Percentiles rank a stretch among this genome's conserved stretches.
These are phyloP conservation scores for Petrolisthes cinctipes DNA, from an alignment of 2,888 invertebrate species.

Conservation along the genomic window DNA sequence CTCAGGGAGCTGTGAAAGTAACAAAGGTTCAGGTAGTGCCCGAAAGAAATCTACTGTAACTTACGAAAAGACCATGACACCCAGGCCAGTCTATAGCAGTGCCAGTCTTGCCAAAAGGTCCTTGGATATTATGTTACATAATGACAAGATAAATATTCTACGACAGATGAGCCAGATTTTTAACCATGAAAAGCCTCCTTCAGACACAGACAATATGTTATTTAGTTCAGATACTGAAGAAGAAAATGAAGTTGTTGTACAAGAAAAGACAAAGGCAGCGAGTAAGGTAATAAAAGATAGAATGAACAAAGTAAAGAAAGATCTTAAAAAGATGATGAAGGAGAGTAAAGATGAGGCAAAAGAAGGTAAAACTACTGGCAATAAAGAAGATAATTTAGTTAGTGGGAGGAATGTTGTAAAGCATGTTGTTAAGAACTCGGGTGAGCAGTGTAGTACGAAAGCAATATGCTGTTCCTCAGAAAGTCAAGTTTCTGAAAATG, in stretches of 20 bases:
- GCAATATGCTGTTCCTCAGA: too few species aligned
- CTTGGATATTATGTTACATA: constrained; percentile 65
- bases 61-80: constrained; percentile 43
- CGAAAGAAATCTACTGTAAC: constrained; percentile 44
- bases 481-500: too few species aligned
- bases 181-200: constrained; percentile 59
- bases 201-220: constrained; percentile 17
- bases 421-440: too few species aligned
- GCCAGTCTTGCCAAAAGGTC: constrained; percentile 55
- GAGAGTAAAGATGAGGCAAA: too few species aligned
- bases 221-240: constrained; percentile 34
- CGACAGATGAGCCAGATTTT: constrained; percentile 65
- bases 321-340: too few species aligned
- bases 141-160: constrained; percentile 65
- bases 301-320: neutral
- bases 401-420: too few species aligned
- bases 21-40: constrained; percentile 8
- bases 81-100: constrained; percentile 53
- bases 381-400: too few species aligned
- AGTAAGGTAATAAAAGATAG: neutral
- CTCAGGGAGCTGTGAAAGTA: constrained; percentile 36
- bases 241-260: neutral
- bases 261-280: neutral
- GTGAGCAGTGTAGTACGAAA: too few species aligned
- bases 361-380: too few species aligned